Percentiles rank a stretch among this genome's conserved stretches.
Conservation (phyloP, 2,797 vertebrate genomes). For the Cuculus canorus region DNA sequence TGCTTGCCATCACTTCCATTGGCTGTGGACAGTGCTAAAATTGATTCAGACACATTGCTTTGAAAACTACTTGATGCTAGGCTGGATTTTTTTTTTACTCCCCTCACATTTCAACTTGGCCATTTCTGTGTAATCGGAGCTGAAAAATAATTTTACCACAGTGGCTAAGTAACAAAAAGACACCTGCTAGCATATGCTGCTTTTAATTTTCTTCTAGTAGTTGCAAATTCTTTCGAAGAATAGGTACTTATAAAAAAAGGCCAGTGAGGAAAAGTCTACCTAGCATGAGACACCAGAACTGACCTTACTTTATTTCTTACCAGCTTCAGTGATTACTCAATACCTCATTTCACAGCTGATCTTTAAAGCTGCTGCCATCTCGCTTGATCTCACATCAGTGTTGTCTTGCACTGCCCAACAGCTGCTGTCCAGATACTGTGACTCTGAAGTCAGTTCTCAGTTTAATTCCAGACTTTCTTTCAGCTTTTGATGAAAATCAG, state of each 20-base stretch:
- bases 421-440: background rate
- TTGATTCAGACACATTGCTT: background rate
- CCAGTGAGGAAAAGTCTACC: background rate
- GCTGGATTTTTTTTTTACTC: background rate
- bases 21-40: background rate
- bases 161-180: background rate
- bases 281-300: background rate
- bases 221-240: background rate
- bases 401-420: background rate
- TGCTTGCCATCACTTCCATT: background rate
- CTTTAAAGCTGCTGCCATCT: background rate
- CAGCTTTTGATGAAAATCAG: constrained; percentile 39
- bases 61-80: background rate
- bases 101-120: accelerated
- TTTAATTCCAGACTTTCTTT: constrained; percentile 47
- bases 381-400: background rate
- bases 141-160: background rate
- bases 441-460: background rate
- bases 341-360: constrained; percentile 11
- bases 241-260: background rate
- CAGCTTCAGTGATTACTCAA: background rate
- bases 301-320: background rate
- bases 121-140: background rate
- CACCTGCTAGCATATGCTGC: background rate
- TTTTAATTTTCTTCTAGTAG: background rate